Evolutionary conservation across 2,888 invertebrate species (phyloP).

Genomic region (Rhingia campestris): DNA sequence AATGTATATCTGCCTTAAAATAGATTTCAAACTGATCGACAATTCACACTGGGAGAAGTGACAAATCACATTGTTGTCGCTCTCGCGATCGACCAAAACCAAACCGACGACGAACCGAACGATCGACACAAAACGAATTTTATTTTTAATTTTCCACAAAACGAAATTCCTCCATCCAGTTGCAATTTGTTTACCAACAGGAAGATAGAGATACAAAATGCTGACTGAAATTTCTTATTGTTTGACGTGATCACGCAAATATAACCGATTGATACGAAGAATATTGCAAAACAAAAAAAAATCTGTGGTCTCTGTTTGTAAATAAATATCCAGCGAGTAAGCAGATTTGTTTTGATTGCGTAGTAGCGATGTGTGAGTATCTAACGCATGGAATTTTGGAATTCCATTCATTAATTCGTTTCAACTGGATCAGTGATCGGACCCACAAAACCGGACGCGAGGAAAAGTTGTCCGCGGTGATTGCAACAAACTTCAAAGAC

Average conservation of each 20-base stretch:
- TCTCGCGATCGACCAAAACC: constrained; percentile 20
- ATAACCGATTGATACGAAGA: constrained; percentile 50
- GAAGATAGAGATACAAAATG: not conserved
- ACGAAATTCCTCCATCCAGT: constrained; percentile 31
- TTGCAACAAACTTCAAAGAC: constrained; percentile 35
- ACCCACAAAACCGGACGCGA: constrained; percentile 36
- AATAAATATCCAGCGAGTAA: constrained; percentile 43
- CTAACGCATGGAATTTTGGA: constrained; percentile 16
- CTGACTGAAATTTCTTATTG: constrained; percentile 15
- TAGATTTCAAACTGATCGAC: constrained; percentile 59
- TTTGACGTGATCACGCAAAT: constrained; percentile 30
- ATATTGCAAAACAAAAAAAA: constrained; percentile 38
- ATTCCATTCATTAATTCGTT: constrained; percentile 54
- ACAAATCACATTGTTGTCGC: constrained; percentile 54
- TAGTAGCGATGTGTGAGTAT: not conserved
- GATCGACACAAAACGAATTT: constrained; percentile 30
- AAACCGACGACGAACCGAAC: constrained; percentile 26
- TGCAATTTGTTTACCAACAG: constrained; percentile 47
- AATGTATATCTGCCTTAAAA: constrained; percentile 50
- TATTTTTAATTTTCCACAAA: constrained; percentile 53
- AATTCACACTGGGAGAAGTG: constrained; percentile 40
- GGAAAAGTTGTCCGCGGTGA: constrained; percentile 25
- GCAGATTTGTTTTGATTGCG: constrained; percentile 4
- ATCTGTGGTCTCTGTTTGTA: constrained; percentile 28
- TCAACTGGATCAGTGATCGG: not conserved